These are phyloP conservation scores for Noctilio leporinus DNA, from an alignment of 2,113 vertebrate species.

Conservation along the genomic window DNA sequence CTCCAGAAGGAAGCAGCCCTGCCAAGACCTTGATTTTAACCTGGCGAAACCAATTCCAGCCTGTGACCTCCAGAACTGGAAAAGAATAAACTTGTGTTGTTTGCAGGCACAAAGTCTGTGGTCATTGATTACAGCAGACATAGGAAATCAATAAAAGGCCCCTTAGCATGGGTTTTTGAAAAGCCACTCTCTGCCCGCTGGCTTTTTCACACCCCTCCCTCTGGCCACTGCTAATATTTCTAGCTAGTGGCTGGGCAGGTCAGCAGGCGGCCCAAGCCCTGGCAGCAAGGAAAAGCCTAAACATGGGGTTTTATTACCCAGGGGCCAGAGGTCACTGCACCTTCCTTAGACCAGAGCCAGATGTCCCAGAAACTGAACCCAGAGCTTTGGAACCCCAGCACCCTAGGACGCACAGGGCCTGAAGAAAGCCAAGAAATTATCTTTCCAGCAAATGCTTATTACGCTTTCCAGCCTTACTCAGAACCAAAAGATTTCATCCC, in stretches of 20 bases:
- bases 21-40: not conserved
- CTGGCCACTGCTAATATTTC: not conserved
- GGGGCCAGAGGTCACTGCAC: not conserved
- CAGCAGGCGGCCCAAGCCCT: not conserved
- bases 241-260: not conserved
- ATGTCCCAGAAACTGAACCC: not conserved
- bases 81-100: not conserved
- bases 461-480: constrained; percentile 5
- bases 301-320: not conserved
- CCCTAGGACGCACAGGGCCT: not conserved
- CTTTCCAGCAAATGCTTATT: not conserved
- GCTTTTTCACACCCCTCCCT: not conserved
- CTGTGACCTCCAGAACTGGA: not conserved
- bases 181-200: not conserved
- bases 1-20: not conserved
- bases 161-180: not conserved
- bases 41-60: not conserved
- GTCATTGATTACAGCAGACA: not conserved
- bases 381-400: not conserved
- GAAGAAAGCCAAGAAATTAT: not conserved
- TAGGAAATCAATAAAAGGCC: not conserved
- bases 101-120: not conserved
- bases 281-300: not conserved
- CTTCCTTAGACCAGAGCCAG: not conserved
- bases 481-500: constrained; percentile 7